phyloP scores from a whole-genome alignment of 2,797 vertebrate genomes.

The Enteromius argenteus region DNA sequence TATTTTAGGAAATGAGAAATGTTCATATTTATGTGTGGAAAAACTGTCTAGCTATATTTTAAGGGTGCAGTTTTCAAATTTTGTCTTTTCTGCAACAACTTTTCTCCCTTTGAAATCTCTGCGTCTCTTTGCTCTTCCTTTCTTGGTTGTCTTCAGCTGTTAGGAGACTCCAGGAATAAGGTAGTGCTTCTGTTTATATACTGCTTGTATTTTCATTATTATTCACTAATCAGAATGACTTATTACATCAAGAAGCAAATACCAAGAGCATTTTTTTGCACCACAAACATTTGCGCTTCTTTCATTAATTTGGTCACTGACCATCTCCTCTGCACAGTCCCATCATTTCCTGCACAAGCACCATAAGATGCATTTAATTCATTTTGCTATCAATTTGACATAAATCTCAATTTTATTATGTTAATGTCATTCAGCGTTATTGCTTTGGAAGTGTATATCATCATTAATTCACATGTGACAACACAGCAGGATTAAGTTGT shows the following conservation, averaged over 20 bases:
- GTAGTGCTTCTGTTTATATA: slow-evolving; percentile 85
- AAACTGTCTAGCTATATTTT: not conserved
- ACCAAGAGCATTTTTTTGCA: not conserved
- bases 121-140: slow-evolving; percentile 86
- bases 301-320: slow-evolving; percentile 19
- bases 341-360: slow-evolving; percentile 5
- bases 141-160: slow-evolving; percentile 92
- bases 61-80: slow-evolving; percentile 7
- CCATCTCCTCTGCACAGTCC: slow-evolving; percentile 20
- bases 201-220: slow-evolving; percentile 72
- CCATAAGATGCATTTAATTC: slow-evolving; percentile 3
- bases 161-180: slow-evolving; percentile 99
- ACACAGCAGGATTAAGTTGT: not conserved
- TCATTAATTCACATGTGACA: slow-evolving; percentile 26
- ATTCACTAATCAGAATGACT: slow-evolving; percentile 68
- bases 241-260: slow-evolving; percentile 1
- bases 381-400: not conserved
- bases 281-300: slow-evolving; percentile 11
- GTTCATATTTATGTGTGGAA: not conserved
- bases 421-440: not conserved
- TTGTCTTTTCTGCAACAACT: slow-evolving; percentile 40
- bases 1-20: not conserved
- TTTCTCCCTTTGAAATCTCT: slow-evolving; percentile 79
- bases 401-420: slow-evolving; percentile 2
- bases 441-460: slow-evolving; percentile 15